These are phyloP conservation scores for Takifugu bimaculatus DNA, from an alignment of 2,113 vertebrate species.

Conservation along the genomic window DNA sequence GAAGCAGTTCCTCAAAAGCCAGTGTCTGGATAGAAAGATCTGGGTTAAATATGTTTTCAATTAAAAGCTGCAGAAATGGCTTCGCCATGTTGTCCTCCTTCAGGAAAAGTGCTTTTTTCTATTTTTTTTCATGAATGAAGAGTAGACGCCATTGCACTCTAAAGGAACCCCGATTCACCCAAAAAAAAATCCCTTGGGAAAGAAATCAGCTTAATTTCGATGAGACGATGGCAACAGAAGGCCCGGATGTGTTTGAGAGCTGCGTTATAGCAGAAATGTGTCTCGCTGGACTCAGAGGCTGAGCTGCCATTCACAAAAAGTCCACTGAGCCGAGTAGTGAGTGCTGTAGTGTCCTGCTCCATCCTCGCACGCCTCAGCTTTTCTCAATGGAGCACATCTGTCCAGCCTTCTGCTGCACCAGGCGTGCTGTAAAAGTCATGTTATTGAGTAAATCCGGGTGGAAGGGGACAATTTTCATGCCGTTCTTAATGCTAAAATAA, in stretches of 20 bases:
- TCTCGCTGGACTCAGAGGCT: conserved; percentile 14
- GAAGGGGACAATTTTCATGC: no score
- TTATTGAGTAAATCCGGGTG: background rate
- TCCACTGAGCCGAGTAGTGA: conserved; percentile 30
- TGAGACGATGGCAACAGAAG: background rate
- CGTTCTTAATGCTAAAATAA: no score
- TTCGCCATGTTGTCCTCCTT: conserved; percentile 82
- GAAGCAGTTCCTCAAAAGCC: background rate
- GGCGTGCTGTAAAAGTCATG: conserved; percentile 1
- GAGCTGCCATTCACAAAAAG: conserved; percentile 73
- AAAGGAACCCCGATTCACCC: background rate
- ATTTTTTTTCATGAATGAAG: conserved; percentile 85
- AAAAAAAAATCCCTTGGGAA: background rate
- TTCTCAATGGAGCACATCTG: conserved; percentile 67
- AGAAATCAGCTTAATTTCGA: background rate
- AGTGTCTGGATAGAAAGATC: background rate
- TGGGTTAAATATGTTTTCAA: conserved; percentile 78
- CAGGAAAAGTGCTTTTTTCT: conserved; percentile 49
- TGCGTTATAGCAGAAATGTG: background rate
- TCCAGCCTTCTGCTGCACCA: conserved; percentile 18
- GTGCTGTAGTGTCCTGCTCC: conserved; percentile 21
- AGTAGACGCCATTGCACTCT: conserved; percentile 11
- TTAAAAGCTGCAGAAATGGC: conserved; percentile 82
- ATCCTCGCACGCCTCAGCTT: conserved; percentile 37
- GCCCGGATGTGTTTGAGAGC: background rate